phyloP scores from a whole-genome alignment of 2,797 vertebrate species.

The Erpetoichthys calabaricus region DNA sequence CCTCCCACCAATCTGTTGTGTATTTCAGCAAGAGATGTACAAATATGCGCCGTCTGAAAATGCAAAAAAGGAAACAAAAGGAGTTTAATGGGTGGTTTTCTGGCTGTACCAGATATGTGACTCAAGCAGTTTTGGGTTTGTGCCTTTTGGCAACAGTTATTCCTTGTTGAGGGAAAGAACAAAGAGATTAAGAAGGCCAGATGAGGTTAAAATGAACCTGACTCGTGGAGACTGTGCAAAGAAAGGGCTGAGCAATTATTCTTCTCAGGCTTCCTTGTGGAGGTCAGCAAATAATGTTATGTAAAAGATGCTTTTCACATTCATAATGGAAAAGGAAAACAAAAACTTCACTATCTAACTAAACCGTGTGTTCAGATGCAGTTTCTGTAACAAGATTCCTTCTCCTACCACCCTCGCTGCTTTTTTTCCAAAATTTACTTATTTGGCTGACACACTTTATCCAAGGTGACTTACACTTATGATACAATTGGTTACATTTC shows the following conservation, averaged over 20 bases:
- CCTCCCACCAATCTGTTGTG: no score
- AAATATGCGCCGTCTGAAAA: not conserved
- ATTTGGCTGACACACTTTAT: no score
- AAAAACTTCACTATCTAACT: not conserved
- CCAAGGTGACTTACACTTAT: no score
- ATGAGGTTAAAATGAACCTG: conserved; percentile 23
- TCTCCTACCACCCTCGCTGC: no score
- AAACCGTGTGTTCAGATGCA: no score
- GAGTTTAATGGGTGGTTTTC: not conserved
- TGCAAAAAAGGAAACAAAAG: not conserved
- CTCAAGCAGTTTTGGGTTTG: conserved; percentile 23
- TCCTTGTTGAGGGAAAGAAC: conserved; percentile 25
- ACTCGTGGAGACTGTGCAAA: conserved; percentile 14
- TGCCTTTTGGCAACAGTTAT: conserved; percentile 32
- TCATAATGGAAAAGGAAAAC: conserved; percentile 9
- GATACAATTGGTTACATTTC: no score
- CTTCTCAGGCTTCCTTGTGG: not conserved
- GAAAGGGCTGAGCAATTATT: conserved; percentile 5
- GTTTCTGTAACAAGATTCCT: no score
- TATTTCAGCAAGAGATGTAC: no score
- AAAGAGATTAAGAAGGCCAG: conserved; percentile 19
- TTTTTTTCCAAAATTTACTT: no score
- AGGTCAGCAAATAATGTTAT: conserved; percentile 13
- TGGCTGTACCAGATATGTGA: conserved; percentile 15
- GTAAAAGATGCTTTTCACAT: conserved; percentile 3